A percentile compares a stretch with the other conserved stretches of the same genome.
phyloP scores from a whole-genome alignment of 2,888 invertebrate species.

The Morpho achilles region DNA sequence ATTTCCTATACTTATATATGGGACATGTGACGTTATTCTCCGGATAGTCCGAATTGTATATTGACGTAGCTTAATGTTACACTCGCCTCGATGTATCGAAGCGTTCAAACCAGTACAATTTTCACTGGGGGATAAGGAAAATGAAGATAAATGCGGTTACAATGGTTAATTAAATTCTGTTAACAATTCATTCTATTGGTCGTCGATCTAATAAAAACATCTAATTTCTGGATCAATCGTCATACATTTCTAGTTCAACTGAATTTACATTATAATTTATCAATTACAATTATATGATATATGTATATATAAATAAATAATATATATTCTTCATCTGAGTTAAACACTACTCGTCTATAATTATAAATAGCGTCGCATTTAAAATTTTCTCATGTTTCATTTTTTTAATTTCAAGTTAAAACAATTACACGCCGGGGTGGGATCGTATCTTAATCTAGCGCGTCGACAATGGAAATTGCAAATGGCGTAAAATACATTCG shows the following conservation, averaged over 20 bases:
- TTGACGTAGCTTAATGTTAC: slow-evolving; percentile 58
- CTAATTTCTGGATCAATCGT: slow-evolving; percentile 50
- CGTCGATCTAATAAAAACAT: slow-evolving; percentile 55
- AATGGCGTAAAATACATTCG: slow-evolving; percentile 2
- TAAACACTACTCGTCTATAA: slow-evolving; percentile 63
- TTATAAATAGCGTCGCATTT: slow-evolving; percentile 76
- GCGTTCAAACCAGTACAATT: slow-evolving; percentile 37
- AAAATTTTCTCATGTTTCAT: slow-evolving; percentile 39
- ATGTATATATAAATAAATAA: slow-evolving; percentile 56
- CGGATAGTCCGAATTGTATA: slow-evolving; percentile 10
- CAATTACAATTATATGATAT: slow-evolving; percentile 35
- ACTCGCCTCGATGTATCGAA: slow-evolving; percentile 40
- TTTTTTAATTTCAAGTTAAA: slow-evolving; percentile 42
- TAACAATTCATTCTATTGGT: slow-evolving; percentile 47
- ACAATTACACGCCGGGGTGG: slow-evolving; percentile 65
- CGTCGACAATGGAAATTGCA: slow-evolving; percentile 3
- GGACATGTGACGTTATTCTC: too few species aligned
- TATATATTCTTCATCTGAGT: slow-evolving; percentile 63
- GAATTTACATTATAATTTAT: slow-evolving; percentile 63
- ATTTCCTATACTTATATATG: too few species aligned
- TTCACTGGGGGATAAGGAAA: slow-evolving; percentile 50
- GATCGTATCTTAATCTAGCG: slow-evolving; percentile 50
- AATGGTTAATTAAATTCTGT: slow-evolving; percentile 50
- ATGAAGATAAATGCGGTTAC: slow-evolving; percentile 62
- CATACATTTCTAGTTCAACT: slow-evolving; percentile 66